Conservation (phyloP, 2,888 invertebrate genomes). For the Xylophagus ater region DNA sequence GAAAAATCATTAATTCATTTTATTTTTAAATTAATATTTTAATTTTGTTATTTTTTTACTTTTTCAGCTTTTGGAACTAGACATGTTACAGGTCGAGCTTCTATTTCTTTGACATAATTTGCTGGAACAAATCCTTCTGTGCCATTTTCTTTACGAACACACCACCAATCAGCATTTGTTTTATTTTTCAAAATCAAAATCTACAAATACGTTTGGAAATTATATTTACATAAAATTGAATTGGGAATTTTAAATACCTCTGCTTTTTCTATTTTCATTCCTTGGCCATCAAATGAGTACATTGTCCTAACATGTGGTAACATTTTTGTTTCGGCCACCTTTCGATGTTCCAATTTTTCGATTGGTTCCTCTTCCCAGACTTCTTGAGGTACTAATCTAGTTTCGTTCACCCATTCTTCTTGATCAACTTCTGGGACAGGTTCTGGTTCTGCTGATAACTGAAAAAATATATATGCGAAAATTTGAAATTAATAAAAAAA, state of each 20-base stretch:
- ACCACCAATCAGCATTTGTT: slow-evolving; percentile 99
- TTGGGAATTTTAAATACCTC: slow-evolving; percentile 41
- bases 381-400: slow-evolving; percentile 76
- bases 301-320: slow-evolving; percentile 79
- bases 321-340: slow-evolving; percentile 75
- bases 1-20: not conserved
- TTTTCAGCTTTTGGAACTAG: slow-evolving; percentile 76
- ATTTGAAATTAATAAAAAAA: slow-evolving; percentile 1
- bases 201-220: slow-evolving; percentile 18
- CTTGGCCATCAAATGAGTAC: slow-evolving; percentile 87
- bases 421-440: slow-evolving; percentile 47
- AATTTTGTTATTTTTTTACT: slow-evolving; percentile 37
- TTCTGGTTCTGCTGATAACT: slow-evolving; percentile 52
- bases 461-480: slow-evolving; percentile 18
- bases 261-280: slow-evolving; percentile 83
- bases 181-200: slow-evolving; percentile 86
- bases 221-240: not conserved
- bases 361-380: slow-evolving; percentile 87
- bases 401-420: slow-evolving; percentile 68
- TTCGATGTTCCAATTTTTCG: slow-evolving; percentile 71
- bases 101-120: slow-evolving; percentile 88
- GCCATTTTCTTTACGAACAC: slow-evolving; percentile 83
- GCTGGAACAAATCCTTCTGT: slow-evolving; percentile 96
- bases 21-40: not conserved
- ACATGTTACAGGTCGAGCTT: slow-evolving; percentile 72